phyloP scores from a whole-genome alignment of 2,888 invertebrate genomes.

The Synergus laeviventris region DNA sequence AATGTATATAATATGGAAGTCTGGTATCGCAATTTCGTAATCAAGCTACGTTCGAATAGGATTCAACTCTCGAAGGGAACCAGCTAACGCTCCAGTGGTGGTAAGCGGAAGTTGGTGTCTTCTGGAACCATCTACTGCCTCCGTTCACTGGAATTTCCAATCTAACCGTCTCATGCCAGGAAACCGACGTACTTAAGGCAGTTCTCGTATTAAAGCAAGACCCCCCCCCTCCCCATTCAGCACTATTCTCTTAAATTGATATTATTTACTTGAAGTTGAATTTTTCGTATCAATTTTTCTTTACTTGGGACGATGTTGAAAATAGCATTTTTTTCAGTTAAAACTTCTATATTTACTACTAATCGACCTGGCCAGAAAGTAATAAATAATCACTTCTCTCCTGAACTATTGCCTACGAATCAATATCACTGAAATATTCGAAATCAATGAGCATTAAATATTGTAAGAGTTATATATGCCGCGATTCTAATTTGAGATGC shows the following conservation, averaged over 20 bases:
- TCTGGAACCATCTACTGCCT: conserved; percentile 17
- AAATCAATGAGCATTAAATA: no score
- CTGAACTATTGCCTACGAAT: no score
- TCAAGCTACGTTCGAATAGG: conserved; percentile 65
- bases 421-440: no score
- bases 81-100: conserved; percentile 57
- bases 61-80: conserved; percentile 62
- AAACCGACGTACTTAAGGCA: conserved; percentile 15
- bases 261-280: not conserved
- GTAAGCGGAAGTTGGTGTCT: conserved; percentile 58
- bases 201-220: conserved; percentile 25
- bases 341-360: no score
- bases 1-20: conserved; percentile 10
- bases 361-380: no score
- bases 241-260: not conserved
- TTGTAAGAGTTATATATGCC: no score
- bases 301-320: no score
- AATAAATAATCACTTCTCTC: no score
- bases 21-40: conserved; percentile 62
- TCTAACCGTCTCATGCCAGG: conserved; percentile 42
- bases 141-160: conserved; percentile 47
- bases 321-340: no score
- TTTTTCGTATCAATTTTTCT: not conserved
- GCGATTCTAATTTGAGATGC: not conserved
- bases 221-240: not conserved